Conservation (phyloP, 1,140 invertebrate species). For the Phthorimaea operculella region DNA sequence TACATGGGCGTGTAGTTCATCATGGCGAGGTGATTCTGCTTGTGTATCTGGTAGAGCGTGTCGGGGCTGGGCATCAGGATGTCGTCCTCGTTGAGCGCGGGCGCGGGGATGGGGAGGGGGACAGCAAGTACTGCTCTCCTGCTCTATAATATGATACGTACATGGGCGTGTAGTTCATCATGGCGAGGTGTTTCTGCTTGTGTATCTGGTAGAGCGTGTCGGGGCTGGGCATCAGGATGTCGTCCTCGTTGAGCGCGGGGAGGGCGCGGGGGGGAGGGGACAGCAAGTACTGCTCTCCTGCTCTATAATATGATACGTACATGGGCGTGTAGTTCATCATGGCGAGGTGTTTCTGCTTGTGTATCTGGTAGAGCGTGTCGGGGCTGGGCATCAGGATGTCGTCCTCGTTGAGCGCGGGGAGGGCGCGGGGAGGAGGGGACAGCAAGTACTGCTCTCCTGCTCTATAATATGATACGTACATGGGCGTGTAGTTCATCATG, state of each 20-base stretch:
- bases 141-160: no score
- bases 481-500: no score
- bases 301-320: no score
- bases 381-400: constrained; percentile 20
- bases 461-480: no score
- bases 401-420: constrained; percentile 9
- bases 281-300: constrained; percentile 13
- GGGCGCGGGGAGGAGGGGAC: neutral
- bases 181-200: constrained; percentile 52
- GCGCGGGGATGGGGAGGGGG: neutral
- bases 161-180: constrained; percentile 65
- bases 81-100: constrained; percentile 13
- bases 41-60: constrained; percentile 45
- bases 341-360: no score
- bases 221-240: constrained; percentile 17
- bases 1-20: constrained; percentile 67
- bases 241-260: constrained; percentile 12
- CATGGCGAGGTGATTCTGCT: constrained; percentile 52
- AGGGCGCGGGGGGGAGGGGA: neutral
- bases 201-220: constrained; percentile 48
- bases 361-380: constrained; percentile 21
- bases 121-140: no score
- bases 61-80: constrained; percentile 23
- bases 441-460: constrained; percentile 12
- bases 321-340: no score